A percentile compares a stretch with the other conserved stretches of the same genome.
Evolutionary conservation across 2,113 vertebrate genomes (phyloP).

Genomic region (Clarias magur): DNA sequence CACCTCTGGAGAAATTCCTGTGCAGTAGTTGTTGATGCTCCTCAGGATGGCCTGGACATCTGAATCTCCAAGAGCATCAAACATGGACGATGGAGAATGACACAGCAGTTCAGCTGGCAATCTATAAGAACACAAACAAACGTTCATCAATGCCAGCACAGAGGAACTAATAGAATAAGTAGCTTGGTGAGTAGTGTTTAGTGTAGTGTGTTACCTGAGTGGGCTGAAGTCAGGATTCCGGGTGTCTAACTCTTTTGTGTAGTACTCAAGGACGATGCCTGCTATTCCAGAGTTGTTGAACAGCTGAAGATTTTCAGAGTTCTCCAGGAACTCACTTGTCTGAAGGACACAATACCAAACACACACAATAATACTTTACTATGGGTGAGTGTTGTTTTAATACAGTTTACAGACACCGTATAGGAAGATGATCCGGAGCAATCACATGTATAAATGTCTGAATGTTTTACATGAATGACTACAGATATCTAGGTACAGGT

Average conservation of each 20-base stretch:
- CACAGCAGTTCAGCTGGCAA: constrained; percentile 2
- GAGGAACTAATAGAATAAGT: not conserved
- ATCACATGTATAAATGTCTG: too few species aligned
- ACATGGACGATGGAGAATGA: not conserved
- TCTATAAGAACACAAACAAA: not conserved
- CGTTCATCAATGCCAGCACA: not conserved
- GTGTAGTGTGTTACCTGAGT: not conserved
- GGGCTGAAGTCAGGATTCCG: constrained; percentile 52
- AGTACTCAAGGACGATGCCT: constrained; percentile 50
- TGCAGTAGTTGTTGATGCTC: too few species aligned
- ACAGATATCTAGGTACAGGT: too few species aligned
- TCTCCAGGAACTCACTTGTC: constrained; percentile 52
- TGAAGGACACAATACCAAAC: constrained; percentile 31
- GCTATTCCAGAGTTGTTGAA: constrained; percentile 56
- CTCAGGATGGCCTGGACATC: too few species aligned
- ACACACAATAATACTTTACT: constrained; percentile 25
- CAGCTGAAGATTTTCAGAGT: constrained; percentile 64
- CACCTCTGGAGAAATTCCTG: not conserved
- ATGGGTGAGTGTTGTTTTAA: not conserved
- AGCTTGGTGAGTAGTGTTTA: not conserved
- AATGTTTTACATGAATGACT: too few species aligned
- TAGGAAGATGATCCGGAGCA: not conserved
- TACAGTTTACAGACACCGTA: not conserved
- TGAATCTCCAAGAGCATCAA: not conserved
- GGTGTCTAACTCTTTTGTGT: constrained; percentile 54